Evolutionary conservation across 2,888 invertebrate genomes (phyloP), one percentile per base, ranked within the genome.

Genomic region (Drosophila birchii): DNA sequence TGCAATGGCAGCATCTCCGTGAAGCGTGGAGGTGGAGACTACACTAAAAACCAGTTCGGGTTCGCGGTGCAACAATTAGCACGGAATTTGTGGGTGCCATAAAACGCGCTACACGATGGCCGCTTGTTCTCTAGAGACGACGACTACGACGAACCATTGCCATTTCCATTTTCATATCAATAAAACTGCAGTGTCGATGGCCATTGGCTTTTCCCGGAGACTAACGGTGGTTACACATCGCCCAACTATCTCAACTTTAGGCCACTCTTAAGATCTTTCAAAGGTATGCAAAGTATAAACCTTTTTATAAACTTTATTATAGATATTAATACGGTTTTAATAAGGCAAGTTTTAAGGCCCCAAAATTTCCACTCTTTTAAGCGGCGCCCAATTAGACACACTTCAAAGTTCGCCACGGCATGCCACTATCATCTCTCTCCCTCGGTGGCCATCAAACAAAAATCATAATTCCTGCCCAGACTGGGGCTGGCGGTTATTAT

Each of bases 61-160:
- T 38, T 47, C 58, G 55, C 81, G 78, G 75, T 82, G 80, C 81
- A 88, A 89, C 88, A 89, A 89, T 89, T 89, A 89, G 88, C 80
- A 80, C 81, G 80, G 81, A 88, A 89, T 89, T 89, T 88, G 88
- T 89, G 89, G 81, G 81, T 82, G 86, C 86, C 86, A 88, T 88
- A 89, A 89, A 88, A 79, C 75, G 79, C 81, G 78, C 82, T 78
- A 85, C 87, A 85, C 82, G 87, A 72, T 82, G 75, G 78, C 85
- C 77, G 80, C 85, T 80, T 85, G 87, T 85, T 80, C 62, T 41
- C 36, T 18, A 41, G 68, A 39, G 67, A 55, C 61, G 45, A 47
- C 29, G 26, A 47, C 47, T 29, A 26, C 51, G 66, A 34, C 51
- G 51, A 39, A 45, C 67, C 76, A 76, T 81, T 75, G 59, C 77